Evolutionary conservation across 2,888 invertebrate species (phyloP), one percentile per base, ranked within the genome.

Genomic region (Agapostemon virescens): DNA sequence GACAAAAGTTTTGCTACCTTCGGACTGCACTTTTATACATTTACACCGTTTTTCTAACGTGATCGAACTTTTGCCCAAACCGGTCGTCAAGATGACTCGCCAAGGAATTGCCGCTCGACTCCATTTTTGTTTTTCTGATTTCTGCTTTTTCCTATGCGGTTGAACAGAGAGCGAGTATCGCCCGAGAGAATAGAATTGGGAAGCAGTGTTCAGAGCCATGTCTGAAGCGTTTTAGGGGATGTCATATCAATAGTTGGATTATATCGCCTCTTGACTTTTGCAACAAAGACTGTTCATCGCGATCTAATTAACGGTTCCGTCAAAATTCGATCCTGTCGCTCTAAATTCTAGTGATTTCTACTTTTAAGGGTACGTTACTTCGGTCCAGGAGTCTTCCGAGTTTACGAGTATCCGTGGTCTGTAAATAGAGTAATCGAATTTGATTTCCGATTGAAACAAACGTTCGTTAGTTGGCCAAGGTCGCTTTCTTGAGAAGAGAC

Each of bases 21-120:
- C 83, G 77, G 83, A 81, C 85, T 74, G 81, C 83, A 89, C 87
- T 91, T 91, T 91, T 91, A 91, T 91, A 91, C 88, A 90, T 91
- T 91, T 91, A 90, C 91, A 91, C 88, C 72, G 81, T 89, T 90
- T 49, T 89, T 88, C 81, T 84, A 88, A 84, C 78, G 71, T 75
- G 75, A 84, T 71, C 71, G 58, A 88, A 89, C 88, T 90, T 88
- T 88, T 90, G 89, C 86, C 88, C 87, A 84, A 81, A 86, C 81
- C 81, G 79, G 66, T 72, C 71, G 74, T 71, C 70, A 77, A 71
- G 73, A 69, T 77, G 70, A 73, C 73, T 72, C 74, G 69, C 75
- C 83, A 67, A 68, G 77, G 81, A 83, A 84, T 83, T 85, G 81
- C 73, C 64, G 64, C 72, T 61, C 33, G 52, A 68, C 69, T 61